Evolutionary conservation across 2,797 vertebrate genomes (phyloP), one percentile per base, ranked within the genome.

Genomic region (Peromyscus aztecus): DNA sequence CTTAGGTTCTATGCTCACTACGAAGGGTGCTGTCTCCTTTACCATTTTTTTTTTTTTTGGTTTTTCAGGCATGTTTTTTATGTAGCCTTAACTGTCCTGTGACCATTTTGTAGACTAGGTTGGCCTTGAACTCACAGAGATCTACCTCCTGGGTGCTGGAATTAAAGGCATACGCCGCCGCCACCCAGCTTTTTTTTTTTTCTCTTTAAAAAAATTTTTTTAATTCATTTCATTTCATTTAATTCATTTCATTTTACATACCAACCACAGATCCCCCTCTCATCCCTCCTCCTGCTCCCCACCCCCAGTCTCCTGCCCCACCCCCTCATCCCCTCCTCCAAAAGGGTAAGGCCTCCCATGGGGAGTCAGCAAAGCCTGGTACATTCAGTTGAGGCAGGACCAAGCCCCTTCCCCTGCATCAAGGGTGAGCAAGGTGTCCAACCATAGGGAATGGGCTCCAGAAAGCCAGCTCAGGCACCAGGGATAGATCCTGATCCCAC

Each of bases 1-100:
- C 61, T 91, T 34, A 46, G 55, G 69, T 73, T 92, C 90, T 88
- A 17, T 55, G 24, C 17, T 95, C 85, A 93, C 77, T 92, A 61
- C 17, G 23, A 67, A 55, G 21, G 52, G 19, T 31, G 94, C n/a
- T 91, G 37, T 92, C 61, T 92, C 65, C 55, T 89, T 92, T 73
- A 85, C 57, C 46, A 55, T 16, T 12, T 40, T 73, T 23, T 23
- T 73, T 73, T 71, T 71, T n/a, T n/a, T 49, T 10, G 5, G 1
- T 46, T 49, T 49, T 52, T 55, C 52, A 55, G 52, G 52, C 52
- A 55, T 55, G 52, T 14, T 55, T 55, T 55, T n/a, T 73, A 21
- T 73, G n/a, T 73, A 73, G 21, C 21, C n/a, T 19, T 40, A 40
- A 73, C 37, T 6, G 71, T 73, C 21, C 71, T 40, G 21, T 21